These are phyloP conservation scores for Epinotia brunnichana DNA, from an alignment of 2,888 invertebrate genomes.

Conservation along the genomic window DNA sequence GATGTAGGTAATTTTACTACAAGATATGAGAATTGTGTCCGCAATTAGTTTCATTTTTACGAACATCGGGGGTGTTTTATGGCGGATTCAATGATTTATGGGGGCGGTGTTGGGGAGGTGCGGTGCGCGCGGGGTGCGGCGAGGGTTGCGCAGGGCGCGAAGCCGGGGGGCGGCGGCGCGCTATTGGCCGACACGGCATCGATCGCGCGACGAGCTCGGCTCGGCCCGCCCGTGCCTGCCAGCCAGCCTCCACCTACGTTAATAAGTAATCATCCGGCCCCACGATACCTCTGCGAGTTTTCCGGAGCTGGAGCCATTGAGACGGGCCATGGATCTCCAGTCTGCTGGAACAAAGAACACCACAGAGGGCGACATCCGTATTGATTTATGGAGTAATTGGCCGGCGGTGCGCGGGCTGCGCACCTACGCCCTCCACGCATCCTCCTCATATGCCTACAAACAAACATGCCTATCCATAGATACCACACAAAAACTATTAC, in stretches of 20 bases:
- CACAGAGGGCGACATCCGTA: constrained; percentile 76
- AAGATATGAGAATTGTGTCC: constrained; percentile 76
- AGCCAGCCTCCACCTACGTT: constrained; percentile 83
- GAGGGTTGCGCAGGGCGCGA: constrained; percentile 76
- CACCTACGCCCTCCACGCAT: constrained; percentile 58
- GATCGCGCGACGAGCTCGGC: constrained; percentile 78
- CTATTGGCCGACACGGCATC: constrained; percentile 82
- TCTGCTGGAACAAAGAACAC: constrained; percentile 79
- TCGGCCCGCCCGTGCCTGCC: constrained; percentile 77
- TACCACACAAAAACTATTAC: constrained; percentile 14
- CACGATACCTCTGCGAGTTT: constrained; percentile 81
- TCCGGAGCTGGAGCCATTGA: constrained; percentile 79
- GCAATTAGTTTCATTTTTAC: constrained; percentile 83
- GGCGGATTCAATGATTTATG: constrained; percentile 83
- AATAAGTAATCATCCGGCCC: constrained; percentile 84
- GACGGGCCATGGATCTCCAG: constrained; percentile 77
- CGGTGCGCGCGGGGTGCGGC: constrained; percentile 61
- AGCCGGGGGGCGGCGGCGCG: constrained; percentile 75
- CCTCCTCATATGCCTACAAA: constrained; percentile 66
- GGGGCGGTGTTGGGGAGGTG: constrained; percentile 76
- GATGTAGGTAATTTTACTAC: constrained; percentile 71
- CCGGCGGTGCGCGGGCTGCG: constrained; percentile 74
- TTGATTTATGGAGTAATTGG: constrained; percentile 80
- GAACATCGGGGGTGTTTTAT: constrained; percentile 82
- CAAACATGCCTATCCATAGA: constrained; percentile 54